phyloP scores from a whole-genome alignment of 2,113 vertebrate species.

The Cebus imitator region DNA sequence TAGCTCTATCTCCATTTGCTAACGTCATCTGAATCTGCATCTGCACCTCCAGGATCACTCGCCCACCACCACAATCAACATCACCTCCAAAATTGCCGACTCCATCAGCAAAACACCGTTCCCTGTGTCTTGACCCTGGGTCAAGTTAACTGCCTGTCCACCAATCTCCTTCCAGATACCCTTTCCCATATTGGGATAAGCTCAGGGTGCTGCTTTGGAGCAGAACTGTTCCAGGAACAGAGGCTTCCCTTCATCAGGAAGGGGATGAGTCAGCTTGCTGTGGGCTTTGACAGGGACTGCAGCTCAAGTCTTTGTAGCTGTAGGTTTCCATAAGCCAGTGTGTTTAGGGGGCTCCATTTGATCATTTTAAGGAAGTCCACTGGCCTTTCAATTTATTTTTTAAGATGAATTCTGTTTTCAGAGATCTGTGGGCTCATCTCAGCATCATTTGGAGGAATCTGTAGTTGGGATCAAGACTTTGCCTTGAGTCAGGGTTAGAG shows the following conservation, averaged over 20 bases:
- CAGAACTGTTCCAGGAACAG: background rate
- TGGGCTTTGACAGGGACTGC: background rate
- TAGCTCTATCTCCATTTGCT: background rate
- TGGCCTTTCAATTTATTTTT: background rate
- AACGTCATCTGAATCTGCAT: background rate
- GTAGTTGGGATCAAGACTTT: background rate
- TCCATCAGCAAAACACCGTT: background rate
- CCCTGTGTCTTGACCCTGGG: background rate
- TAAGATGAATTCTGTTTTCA: background rate
- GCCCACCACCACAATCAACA: fast-evolving
- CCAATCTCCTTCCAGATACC: background rate
- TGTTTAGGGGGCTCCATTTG: background rate
- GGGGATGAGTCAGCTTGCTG: background rate
- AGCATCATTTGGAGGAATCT: background rate
- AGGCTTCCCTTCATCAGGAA: background rate
- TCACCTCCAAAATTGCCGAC: background rate
- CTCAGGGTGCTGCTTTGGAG: background rate
- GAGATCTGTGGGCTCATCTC: background rate
- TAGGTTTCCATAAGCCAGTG: background rate
- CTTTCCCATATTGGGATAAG: background rate
- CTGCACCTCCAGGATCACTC: background rate
- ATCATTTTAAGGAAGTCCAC: background rate
- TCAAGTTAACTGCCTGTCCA: background rate
- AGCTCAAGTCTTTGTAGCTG: background rate
- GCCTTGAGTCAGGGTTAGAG: background rate